Percentiles rank a stretch among this genome's conserved stretches.
Evolutionary conservation across 1,140 invertebrate genomes (phyloP).

Genomic region (Sminthurinus signatus): DNA sequence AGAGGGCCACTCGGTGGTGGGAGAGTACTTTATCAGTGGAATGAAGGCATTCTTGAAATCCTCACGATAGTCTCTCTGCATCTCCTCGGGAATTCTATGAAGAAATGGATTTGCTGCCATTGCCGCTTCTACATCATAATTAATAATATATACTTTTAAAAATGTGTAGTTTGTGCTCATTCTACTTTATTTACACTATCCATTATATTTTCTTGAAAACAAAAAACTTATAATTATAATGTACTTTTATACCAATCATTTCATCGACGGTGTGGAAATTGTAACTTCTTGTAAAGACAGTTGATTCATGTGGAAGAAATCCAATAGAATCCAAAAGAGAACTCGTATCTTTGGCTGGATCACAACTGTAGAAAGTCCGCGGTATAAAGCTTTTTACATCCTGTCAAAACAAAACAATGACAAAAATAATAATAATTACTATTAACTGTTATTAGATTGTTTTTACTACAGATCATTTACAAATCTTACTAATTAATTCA

Average conservation of each 20-base stretch:
- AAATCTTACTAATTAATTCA: too few species aligned
- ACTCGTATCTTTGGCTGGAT: slow-evolving; percentile 57
- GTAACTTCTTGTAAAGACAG: slow-evolving; percentile 56
- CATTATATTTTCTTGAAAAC: not conserved
- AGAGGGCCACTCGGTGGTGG: slow-evolving; percentile 7
- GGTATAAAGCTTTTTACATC: slow-evolving; percentile 59
- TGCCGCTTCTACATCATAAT: slow-evolving; percentile 53
- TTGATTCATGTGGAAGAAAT: slow-evolving; percentile 59
- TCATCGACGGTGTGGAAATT: slow-evolving; percentile 54
- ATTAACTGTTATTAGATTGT: not conserved
- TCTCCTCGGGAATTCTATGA: slow-evolving; percentile 54
- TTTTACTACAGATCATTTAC: too few species aligned
- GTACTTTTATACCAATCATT: slow-evolving; percentile 42
- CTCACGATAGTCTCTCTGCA: slow-evolving; percentile 57
- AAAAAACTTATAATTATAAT: not conserved
- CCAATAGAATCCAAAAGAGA: slow-evolving; percentile 58
- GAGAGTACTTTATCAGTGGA: slow-evolving; percentile 16
- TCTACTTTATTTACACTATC: too few species aligned
- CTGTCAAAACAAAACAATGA: slow-evolving; percentile 34
- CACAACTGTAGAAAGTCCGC: slow-evolving; percentile 56
- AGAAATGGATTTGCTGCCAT: slow-evolving; percentile 69
- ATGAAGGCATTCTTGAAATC: slow-evolving; percentile 44
- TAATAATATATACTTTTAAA: slow-evolving; percentile 15
- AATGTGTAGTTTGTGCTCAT: slow-evolving; percentile 1
- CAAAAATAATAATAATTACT: not conserved